Base-by-base conservation (phyloP, 2,888 invertebrate species). In the Calliphora vomitoria region DNA sequence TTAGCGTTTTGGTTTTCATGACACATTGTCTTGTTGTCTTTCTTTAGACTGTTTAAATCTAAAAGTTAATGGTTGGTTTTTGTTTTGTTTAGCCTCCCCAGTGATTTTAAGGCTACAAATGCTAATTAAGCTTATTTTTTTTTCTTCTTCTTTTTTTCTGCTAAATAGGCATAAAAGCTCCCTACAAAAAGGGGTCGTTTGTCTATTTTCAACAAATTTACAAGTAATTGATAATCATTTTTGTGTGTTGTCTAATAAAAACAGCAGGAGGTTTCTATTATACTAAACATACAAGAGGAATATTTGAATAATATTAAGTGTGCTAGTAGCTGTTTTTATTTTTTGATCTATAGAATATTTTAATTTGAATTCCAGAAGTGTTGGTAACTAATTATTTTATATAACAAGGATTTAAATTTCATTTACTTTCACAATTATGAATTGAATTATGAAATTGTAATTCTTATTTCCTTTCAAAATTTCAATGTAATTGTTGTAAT, bases 91-190 rank as follows among this genome's bases (percentile, higher is more conserved):
- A 38, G 44, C 6, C 18, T 15, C 71, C 62, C 15, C 35, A 38
- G 58, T 25, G 83, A 72, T 78, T 78, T 84, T 72, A 35, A 8
- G 15, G 35, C 25, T 18, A 31, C 90, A 90, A 91, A 90, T 91
- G 90, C 90, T 91, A 92, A 92, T 92, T 92, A 92, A 90, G 90
- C 11, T 69, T 44, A 44, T 10, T 35, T 35, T 72, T 31, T n/a
- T 25, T 25, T 58, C n/a, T n/a, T 38, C 20, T 20, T 25, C 1
- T 58, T 4, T 25, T 25, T 13, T 92, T 92, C 90, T 89, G 92
- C 91, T 89, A 90, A 91, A 90, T 90, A 89, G 90, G 90, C 91
- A 91, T 88, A 90, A 81, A 64, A 88, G 86, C 68, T 62, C 44
- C 38, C 13, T 10, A n/a, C 13, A 53, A 53, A 10, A 15, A 10